Conservation (phyloP, 1,140 invertebrate species). For the Eueides isabella region DNA sequence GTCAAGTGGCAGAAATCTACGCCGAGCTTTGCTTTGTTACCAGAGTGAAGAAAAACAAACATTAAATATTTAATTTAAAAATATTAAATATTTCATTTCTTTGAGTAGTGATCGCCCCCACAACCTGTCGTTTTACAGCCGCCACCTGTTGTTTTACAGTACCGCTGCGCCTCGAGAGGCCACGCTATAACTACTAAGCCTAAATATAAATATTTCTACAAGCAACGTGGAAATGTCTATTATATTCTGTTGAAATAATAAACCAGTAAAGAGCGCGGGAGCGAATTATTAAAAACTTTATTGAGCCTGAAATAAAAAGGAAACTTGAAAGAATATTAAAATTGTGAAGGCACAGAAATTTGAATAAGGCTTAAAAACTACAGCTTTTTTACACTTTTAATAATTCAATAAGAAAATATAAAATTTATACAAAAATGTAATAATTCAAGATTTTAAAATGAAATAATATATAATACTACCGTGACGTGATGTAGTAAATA, state of each 20-base stretch:
- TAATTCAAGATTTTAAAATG: neutral
- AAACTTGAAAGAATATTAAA: slow-evolving; percentile 7
- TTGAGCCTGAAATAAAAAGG: neutral
- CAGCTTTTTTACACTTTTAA: neutral
- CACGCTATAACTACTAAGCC: too few relatives aligned
- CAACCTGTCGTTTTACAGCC: too few relatives aligned
- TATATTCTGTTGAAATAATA: neutral
- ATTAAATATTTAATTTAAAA: too few relatives aligned
- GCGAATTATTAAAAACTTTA: slow-evolving; percentile 2
- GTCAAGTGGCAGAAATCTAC: too few relatives aligned
- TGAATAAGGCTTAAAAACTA: neutral
- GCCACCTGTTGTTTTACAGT: too few relatives aligned
- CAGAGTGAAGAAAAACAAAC: too few relatives aligned
- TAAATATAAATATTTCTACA: too few relatives aligned
- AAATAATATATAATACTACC: neutral
- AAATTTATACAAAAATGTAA: neutral
- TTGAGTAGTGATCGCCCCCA: too few relatives aligned
- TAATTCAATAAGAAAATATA: neutral
- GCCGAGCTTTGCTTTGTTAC: too few relatives aligned
- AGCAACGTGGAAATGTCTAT: too few relatives aligned
- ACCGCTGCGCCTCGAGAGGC: too few relatives aligned
- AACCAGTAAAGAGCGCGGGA: neutral
- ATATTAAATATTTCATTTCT: too few relatives aligned
- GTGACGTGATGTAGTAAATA: neutral
- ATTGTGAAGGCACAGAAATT: neutral